phyloP scores from a whole-genome alignment of 2,888 invertebrate species.

The Spodoptera picta region DNA sequence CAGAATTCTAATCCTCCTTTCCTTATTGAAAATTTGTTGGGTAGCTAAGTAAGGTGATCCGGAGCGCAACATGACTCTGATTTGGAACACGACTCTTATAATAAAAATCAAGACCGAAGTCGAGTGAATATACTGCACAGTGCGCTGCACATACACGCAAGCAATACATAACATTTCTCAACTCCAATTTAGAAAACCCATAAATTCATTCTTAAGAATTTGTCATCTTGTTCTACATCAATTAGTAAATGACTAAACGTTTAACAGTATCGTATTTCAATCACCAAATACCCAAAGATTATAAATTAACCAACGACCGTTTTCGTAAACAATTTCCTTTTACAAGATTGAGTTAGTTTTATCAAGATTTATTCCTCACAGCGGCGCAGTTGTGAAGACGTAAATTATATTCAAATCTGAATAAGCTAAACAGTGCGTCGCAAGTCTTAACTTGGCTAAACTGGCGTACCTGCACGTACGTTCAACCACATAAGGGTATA shows the following conservation, averaged over 20 bases:
- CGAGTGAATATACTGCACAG: conserved; percentile 30
- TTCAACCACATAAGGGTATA: conserved; percentile 53
- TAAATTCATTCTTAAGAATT: conserved; percentile 17
- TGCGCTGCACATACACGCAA: conserved; percentile 9
- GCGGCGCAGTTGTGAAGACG: conserved; percentile 44
- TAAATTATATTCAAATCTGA: conserved; percentile 60
- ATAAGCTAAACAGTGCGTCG: conserved; percentile 59
- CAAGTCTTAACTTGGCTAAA: conserved; percentile 55
- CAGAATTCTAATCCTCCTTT: conserved; percentile 41
- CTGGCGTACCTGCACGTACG: conserved; percentile 60
- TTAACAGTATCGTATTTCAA: conserved; percentile 23
- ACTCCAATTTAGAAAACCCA: conserved; percentile 13
- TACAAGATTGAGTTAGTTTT: conserved; percentile 41
- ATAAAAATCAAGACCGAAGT: conserved; percentile 41
- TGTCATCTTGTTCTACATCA: conserved; percentile 8
- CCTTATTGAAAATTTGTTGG: conserved; percentile 30
- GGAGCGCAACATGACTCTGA: conserved; percentile 26
- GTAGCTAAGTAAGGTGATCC: conserved; percentile 37
- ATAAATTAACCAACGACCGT: conserved; percentile 22
- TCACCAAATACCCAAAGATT: conserved; percentile 15
- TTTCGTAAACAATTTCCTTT: conserved; percentile 37
- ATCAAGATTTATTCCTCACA: conserved; percentile 47
- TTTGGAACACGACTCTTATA: conserved; percentile 44
- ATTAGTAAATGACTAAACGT: conserved; percentile 21
- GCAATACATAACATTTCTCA: conserved; percentile 32